Percentiles rank a stretch among this genome's conserved stretches.
Evolutionary conservation across 2,888 invertebrate species (phyloP).

Genomic region (Craniophora ligustri): DNA sequence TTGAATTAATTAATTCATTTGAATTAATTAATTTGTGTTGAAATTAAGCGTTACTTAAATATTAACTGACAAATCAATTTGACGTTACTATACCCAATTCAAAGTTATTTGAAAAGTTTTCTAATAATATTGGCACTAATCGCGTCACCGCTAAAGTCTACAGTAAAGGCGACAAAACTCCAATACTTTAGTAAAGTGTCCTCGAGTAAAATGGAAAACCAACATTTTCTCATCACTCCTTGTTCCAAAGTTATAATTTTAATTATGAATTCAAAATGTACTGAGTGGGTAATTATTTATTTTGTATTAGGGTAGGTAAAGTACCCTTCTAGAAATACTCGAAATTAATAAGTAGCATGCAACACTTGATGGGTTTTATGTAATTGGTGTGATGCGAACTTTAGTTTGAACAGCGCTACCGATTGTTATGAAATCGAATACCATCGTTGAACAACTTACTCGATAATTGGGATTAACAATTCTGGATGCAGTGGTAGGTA

Average conservation of each 20-base stretch:
- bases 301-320: conserved; percentile 51
- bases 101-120: conserved; percentile 35
- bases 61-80: conserved; percentile 2
- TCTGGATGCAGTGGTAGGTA: conserved; percentile 53
- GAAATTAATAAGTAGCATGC: conserved; percentile 50
- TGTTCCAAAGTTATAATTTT: conserved; percentile 77
- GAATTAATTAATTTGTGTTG: not conserved
- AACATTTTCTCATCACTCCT: conserved; percentile 76
- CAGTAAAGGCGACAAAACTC: conserved; percentile 57
- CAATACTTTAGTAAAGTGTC: conserved; percentile 61
- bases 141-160: conserved; percentile 48
- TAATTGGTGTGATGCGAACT: conserved; percentile 51
- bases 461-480: conserved; percentile 70
- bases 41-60: not conserved
- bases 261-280: conserved; percentile 73
- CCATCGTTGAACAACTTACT: conserved; percentile 50
- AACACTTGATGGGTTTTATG: conserved; percentile 52
- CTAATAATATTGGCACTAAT: conserved; percentile 46
- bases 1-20: too few species aligned
- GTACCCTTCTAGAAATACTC: conserved; percentile 46
- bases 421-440: conserved; percentile 40
- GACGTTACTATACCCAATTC: conserved; percentile 30
- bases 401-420: conserved; percentile 33
- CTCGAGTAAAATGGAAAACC: conserved; percentile 79
- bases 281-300: conserved; percentile 64